Conservation (phyloP, 1,140 invertebrate genomes). For the Sesamia nonagrioides region DNA sequence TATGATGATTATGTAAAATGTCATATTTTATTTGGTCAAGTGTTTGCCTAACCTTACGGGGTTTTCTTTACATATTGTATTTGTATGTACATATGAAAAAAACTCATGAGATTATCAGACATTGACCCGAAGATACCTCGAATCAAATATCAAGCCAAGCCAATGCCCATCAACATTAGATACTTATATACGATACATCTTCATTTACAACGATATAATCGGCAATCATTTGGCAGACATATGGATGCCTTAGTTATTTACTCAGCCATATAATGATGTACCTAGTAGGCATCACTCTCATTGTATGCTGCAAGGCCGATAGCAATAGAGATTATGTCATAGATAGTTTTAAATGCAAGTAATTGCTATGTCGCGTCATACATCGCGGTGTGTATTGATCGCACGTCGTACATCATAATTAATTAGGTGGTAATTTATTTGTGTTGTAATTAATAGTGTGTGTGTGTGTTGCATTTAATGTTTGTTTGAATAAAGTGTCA, state of each 20-base stretch:
- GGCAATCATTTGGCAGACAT: not conserved
- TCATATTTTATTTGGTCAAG: no score
- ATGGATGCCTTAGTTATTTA: not conserved
- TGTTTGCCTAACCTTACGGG: no score
- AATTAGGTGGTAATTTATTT: constrained; percentile 14
- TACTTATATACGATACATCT: not conserved
- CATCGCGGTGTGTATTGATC: constrained; percentile 16
- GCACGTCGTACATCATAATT: constrained; percentile 31
- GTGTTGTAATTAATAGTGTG: not conserved
- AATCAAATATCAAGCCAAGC: no score
- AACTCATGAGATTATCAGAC: no score
- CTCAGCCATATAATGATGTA: not conserved
- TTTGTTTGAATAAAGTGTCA: not conserved
- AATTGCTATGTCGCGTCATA: constrained; percentile 13
- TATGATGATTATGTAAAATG: no score
- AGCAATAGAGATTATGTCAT: constrained; percentile 68
- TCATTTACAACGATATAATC: constrained; percentile 1
- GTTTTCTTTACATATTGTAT: no score
- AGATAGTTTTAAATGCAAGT: constrained; percentile 62
- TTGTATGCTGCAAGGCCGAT: constrained; percentile 46
- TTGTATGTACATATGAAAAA: no score
- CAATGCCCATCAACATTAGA: not conserved
- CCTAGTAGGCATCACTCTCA: not conserved
- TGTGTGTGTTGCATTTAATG: not conserved
- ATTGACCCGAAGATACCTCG: no score